These are phyloP conservation scores for Chauna torquata DNA, from an alignment of 2,113 vertebrate genomes.

Conservation along the genomic window DNA sequence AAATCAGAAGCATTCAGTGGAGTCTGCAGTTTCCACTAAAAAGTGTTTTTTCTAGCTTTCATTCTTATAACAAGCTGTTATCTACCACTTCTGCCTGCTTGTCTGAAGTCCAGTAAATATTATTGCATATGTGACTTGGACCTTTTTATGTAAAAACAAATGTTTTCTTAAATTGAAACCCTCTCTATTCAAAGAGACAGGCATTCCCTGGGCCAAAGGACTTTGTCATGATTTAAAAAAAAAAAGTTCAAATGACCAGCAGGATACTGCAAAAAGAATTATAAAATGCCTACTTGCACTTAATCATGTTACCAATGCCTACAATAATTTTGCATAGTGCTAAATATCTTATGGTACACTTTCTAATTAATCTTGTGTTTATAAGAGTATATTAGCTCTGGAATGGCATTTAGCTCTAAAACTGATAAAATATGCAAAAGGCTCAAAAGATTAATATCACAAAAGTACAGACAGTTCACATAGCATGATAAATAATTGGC, in stretches of 20 bases:
- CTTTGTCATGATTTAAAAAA: not conserved
- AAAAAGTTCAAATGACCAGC: not conserved
- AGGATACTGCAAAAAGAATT: not conserved
- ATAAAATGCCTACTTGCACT: not conserved
- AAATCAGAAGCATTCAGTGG: not conserved
- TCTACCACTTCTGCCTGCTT: not conserved
- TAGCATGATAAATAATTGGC: not conserved
- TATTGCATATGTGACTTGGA: not conserved
- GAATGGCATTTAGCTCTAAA: not conserved
- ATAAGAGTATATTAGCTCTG: not conserved
- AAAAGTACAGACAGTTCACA: not conserved
- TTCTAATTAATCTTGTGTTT: not conserved
- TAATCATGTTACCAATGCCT: not conserved
- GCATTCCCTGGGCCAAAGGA: not conserved
- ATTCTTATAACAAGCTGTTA: not conserved
- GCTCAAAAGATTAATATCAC: not conserved
- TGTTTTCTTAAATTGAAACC: not conserved
- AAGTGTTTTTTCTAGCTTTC: not conserved
- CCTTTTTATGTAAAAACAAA: not conserved
- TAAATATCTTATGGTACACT: not conserved
- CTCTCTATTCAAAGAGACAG: not conserved
- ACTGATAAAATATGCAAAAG: not conserved
- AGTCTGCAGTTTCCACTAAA: not conserved
- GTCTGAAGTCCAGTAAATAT: not conserved
- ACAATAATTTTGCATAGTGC: not conserved